These are phyloP conservation scores for Callyntrura sp. DNA, from an alignment of 2,888 invertebrate species.

Conservation along the genomic window DNA sequence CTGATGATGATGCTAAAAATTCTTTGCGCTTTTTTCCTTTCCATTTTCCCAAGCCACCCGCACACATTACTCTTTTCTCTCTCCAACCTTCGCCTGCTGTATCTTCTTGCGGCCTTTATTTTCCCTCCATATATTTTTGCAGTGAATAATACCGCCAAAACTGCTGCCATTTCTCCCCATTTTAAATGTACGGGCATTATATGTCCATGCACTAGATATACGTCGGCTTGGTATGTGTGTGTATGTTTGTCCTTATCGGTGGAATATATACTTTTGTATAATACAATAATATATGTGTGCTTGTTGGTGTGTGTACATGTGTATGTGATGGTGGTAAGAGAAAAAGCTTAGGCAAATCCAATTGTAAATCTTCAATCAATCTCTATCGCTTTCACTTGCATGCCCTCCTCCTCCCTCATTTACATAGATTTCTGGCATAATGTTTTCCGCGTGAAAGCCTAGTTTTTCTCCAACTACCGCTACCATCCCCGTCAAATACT, in stretches of 20 bases:
- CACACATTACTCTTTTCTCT: conserved; percentile 8
- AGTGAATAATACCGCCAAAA: conserved; percentile 1
- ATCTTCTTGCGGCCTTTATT: background rate
- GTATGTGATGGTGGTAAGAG: conserved; percentile 18
- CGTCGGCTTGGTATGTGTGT: background rate
- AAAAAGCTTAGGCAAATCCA: conserved; percentile 76
- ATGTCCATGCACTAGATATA: too few relatives aligned
- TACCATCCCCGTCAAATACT: background rate
- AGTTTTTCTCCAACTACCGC: conserved; percentile 12
- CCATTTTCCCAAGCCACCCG: conserved; percentile 13
- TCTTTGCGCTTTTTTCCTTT: conserved; percentile 46
- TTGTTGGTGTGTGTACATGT: background rate
- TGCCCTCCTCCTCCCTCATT: conserved; percentile 76
- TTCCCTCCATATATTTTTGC: background rate
- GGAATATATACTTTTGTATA: background rate
- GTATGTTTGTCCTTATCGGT: background rate
- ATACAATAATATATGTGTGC: background rate
- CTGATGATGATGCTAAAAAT: conserved; percentile 61
- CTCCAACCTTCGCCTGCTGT: background rate
- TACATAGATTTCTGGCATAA: conserved; percentile 74
- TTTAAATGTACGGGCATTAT: background rate
- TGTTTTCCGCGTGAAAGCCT: conserved; percentile 53
- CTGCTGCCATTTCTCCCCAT: background rate
- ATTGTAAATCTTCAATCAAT: conserved; percentile 79
- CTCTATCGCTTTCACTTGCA: conserved; percentile 78